A percentile compares a stretch with the other conserved stretches of the same genome.
Evolutionary conservation across 2,797 vertebrate genomes (phyloP).

Genomic region (Danio albolineatus): DNA sequence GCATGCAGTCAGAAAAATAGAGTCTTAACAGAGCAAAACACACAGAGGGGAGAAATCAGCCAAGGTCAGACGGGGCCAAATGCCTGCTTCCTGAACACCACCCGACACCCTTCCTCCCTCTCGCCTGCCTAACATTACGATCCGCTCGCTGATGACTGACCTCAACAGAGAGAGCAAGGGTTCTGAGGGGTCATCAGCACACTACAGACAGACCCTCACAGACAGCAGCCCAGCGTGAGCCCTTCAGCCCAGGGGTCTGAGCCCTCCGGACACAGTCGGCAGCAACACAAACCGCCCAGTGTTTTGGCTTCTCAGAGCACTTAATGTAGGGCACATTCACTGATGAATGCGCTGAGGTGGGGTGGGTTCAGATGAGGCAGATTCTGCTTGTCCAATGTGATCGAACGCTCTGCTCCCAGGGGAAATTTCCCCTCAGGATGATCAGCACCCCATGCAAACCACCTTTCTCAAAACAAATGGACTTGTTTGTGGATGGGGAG

Average conservation of each 20-base stretch:
- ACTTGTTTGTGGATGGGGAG: constrained; percentile 39
- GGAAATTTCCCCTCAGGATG: constrained; percentile 43
- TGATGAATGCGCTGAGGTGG: constrained; percentile 59
- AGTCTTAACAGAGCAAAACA: constrained; percentile 63
- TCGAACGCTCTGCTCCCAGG: constrained; percentile 4
- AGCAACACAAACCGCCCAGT: constrained; percentile 58
- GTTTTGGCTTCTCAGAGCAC: constrained; percentile 59
- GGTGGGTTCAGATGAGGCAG: constrained; percentile 52
- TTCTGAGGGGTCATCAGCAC: constrained; percentile 53
- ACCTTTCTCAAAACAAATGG: constrained; percentile 48
- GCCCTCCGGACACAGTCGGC: constrained; percentile 53
- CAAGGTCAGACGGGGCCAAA: constrained; percentile 72
- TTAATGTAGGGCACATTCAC: constrained; percentile 32
- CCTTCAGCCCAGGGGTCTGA: constrained; percentile 44
- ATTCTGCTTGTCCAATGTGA: constrained; percentile 32
- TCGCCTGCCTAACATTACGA: constrained; percentile 45
- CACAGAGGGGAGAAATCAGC: constrained; percentile 62
- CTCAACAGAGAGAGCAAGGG: constrained; percentile 53
- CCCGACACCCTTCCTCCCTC: constrained; percentile 37
- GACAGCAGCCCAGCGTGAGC: constrained; percentile 53
- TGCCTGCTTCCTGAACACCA: constrained; percentile 66
- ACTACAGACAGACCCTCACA: constrained; percentile 46
- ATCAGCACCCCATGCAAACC: constrained; percentile 46
- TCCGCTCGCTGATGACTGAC: constrained; percentile 57
- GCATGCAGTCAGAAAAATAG: constrained; percentile 47